Conservation (phyloP, 1,140 invertebrate species). For the Drosophila nasuta region DNA sequence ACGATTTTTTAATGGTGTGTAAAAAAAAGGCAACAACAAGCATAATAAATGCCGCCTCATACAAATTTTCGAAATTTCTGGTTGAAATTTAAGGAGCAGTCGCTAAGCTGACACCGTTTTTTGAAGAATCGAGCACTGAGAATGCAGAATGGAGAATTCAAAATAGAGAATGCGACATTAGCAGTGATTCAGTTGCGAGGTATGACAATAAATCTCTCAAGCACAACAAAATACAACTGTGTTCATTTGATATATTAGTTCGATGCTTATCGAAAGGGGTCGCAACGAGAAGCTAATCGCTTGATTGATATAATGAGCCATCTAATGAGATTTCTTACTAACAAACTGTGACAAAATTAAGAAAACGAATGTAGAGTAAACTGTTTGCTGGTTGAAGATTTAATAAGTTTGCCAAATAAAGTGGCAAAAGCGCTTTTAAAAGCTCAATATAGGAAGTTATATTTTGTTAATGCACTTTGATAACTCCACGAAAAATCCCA, state of each 20-base stretch:
- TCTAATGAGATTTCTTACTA: background rate
- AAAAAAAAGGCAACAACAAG: conserved; percentile 6
- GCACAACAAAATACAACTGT: background rate
- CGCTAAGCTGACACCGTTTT: conserved; percentile 18
- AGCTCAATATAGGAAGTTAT: too few relatives aligned
- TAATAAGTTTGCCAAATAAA: too few relatives aligned
- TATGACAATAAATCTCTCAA: background rate
- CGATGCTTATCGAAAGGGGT: conserved; percentile 18
- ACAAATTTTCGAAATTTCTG: conserved; percentile 23
- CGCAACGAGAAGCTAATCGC: conserved; percentile 11
- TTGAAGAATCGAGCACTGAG: conserved; percentile 3
- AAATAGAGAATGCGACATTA: background rate
- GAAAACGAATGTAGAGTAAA: too few relatives aligned
- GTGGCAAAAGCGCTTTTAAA: too few relatives aligned
- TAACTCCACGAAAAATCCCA: too few relatives aligned
- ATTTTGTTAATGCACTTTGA: too few relatives aligned
- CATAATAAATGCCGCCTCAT: conserved; percentile 15
- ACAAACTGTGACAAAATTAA: background rate
- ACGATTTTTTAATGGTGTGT: conserved; percentile 20
- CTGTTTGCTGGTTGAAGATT: too few relatives aligned
- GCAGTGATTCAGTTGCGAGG: background rate
- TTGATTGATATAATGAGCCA: conserved; percentile 7
- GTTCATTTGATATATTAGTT: conserved; percentile 5
- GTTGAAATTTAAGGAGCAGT: conserved; percentile 50
- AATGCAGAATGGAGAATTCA: background rate